Evolutionary conservation across 2,888 invertebrate genomes (phyloP).

Genomic region (Slavum lentiscoides): DNA sequence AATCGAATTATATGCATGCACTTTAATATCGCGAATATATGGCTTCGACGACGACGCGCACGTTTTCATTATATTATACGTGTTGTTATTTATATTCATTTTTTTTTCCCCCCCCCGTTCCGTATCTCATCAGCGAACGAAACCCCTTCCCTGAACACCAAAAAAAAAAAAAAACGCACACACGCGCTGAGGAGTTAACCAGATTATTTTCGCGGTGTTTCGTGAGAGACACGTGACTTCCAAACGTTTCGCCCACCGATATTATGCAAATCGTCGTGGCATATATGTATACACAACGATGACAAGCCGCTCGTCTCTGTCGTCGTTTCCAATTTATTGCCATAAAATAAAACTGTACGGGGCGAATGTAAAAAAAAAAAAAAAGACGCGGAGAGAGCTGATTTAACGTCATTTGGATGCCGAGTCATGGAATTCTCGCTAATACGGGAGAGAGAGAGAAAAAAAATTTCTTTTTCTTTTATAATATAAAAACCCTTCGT

Average conservation of each 20-base stretch:
- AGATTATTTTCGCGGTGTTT: constrained; percentile 17
- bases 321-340: constrained; percentile 38
- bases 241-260: constrained; percentile 28
- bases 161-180: not conserved
- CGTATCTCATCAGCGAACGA: no score
- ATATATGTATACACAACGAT: not conserved
- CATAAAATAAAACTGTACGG: not conserved
- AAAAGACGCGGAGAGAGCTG: not conserved
- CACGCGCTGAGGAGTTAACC: constrained; percentile 12
- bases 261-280: constrained; percentile 29
- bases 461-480: not conserved
- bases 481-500: constrained; percentile 2
- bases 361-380: not conserved
- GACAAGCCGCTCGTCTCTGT: constrained; percentile 34
- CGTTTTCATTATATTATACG: constrained; percentile 12
- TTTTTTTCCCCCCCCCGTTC: not conserved
- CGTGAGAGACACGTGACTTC: constrained; percentile 36
- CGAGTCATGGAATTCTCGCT: constrained; percentile 40
- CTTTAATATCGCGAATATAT: not conserved
- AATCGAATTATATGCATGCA: not conserved
- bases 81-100: constrained; percentile 33
- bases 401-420: constrained; percentile 51
- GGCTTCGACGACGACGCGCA: not conserved
- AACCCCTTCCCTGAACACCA: no score
- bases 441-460: not conserved